These are phyloP conservation scores for Trichonephila inaurata DNA, from an alignment of 1,140 invertebrate genomes.

Conservation along the genomic window DNA sequence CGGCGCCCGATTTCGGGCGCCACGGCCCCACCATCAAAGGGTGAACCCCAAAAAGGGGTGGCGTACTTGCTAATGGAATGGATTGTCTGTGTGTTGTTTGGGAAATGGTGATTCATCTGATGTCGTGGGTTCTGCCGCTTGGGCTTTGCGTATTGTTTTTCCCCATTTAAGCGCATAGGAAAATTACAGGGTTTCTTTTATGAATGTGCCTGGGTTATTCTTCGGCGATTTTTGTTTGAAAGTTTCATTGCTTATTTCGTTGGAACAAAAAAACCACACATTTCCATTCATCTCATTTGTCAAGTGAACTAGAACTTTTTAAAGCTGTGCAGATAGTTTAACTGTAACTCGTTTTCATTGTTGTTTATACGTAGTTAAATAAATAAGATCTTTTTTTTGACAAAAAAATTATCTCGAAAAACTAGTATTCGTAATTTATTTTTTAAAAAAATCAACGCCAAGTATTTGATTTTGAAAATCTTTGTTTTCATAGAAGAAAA, in stretches of 20 bases:
- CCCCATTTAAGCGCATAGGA: background rate
- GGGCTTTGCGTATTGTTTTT: background rate
- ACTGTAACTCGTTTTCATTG: too few species aligned
- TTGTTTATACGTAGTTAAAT: too few species aligned
- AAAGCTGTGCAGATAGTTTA: too few species aligned
- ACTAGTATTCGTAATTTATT: too few species aligned
- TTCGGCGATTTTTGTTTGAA: background rate
- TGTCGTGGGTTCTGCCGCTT: background rate
- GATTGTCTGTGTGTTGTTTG: conserved; percentile 20
- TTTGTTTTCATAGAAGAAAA: too few species aligned
- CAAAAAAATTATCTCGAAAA: too few species aligned
- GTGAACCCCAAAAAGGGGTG: conserved; percentile 5
- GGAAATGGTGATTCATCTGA: background rate
- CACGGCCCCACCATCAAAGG: conserved; percentile 19
- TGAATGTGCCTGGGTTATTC: background rate
- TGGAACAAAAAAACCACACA: background rate
- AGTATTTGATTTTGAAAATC: too few species aligned
- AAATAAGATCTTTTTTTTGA: too few species aligned
- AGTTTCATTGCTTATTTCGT: background rate
- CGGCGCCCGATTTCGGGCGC: conserved; percentile 23
- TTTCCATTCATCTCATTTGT: background rate
- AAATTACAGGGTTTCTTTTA: background rate
- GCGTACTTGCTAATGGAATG: background rate
- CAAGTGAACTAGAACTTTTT: background rate
- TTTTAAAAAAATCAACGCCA: too few species aligned